Conservation (phyloP, 23 tunicate species). For the Corella eumyota region DNA sequence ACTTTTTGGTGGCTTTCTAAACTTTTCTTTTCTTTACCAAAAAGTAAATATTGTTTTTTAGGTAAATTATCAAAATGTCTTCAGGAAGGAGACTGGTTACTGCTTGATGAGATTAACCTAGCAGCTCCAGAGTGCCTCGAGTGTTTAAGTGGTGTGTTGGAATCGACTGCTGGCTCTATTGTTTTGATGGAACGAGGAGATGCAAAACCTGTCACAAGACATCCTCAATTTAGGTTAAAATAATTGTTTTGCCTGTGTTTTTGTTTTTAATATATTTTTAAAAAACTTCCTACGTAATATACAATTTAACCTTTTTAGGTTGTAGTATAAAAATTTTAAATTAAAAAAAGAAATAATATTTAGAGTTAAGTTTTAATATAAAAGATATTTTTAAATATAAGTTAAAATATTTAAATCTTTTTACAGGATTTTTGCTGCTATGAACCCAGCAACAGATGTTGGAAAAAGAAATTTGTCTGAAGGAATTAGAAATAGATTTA, state of each 20-base stretch:
- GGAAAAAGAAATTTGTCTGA: slow-evolving; percentile 79
- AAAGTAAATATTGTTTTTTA: slow-evolving; percentile 2
- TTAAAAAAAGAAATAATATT: too few relatives aligned
- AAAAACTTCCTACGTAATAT: too few relatives aligned
- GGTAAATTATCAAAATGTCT: slow-evolving; percentile 55
- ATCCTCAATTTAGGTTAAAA: slow-evolving; percentile 56
- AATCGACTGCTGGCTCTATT: slow-evolving; percentile 85
- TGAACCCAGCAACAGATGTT: slow-evolving; percentile 98
- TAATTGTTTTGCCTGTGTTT: too few relatives aligned
- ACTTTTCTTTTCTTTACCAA: neutral
- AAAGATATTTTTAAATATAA: too few relatives aligned
- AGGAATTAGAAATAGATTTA: slow-evolving; percentile 77
- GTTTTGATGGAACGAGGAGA: slow-evolving; percentile 82
- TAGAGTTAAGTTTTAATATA: too few relatives aligned
- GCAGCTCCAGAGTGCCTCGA: slow-evolving; percentile 87
- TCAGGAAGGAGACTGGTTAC: slow-evolving; percentile 80
- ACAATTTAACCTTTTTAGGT: too few relatives aligned
- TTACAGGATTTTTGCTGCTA: slow-evolving; percentile 80
- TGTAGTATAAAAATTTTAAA: too few relatives aligned
- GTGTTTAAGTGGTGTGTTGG: slow-evolving; percentile 80
- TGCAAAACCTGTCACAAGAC: slow-evolving; percentile 73
- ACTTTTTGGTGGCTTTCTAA: too few relatives aligned
- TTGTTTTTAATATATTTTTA: too few relatives aligned
- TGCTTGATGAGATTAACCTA: slow-evolving; percentile 92
- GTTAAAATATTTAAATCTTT: too few relatives aligned